These are phyloP conservation scores for Nesospiza acunhae DNA, from an alignment of 2,113 vertebrate species.

Conservation along the genomic window DNA sequence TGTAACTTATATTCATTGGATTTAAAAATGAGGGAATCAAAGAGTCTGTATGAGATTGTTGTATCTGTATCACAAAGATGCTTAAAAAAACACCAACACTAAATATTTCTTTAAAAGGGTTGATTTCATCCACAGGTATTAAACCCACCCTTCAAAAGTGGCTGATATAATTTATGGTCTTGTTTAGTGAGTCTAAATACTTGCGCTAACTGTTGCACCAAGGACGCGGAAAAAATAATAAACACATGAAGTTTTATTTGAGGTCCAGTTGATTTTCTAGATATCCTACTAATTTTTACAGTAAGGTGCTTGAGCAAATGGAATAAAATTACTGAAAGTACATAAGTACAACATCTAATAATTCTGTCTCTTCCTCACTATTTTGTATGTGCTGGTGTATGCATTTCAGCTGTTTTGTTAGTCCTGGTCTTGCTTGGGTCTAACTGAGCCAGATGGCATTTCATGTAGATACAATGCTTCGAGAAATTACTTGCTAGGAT, in stretches of 20 bases:
- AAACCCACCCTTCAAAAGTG: neutral
- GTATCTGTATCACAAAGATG: neutral
- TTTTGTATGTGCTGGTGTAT: neutral
- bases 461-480: neutral
- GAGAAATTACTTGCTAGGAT: neutral
- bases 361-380: neutral
- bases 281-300: neutral
- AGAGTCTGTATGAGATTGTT: neutral
- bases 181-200: neutral
- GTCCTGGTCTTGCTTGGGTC: neutral
- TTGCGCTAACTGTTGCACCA: neutral
- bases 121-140: neutral
- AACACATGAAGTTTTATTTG: neutral
- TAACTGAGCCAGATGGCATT: neutral
- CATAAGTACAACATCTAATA: neutral
- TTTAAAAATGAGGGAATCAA: neutral
- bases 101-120: neutral
- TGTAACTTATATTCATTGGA: neutral
- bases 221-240: neutral
- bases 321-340: neutral
- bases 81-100: neutral
- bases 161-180: neutral
- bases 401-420: neutral
- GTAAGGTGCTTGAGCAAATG: neutral
- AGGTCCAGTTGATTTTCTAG: neutral